phyloP scores from a whole-genome alignment of 2,888 invertebrate species.

The Cephus runcator region DNA sequence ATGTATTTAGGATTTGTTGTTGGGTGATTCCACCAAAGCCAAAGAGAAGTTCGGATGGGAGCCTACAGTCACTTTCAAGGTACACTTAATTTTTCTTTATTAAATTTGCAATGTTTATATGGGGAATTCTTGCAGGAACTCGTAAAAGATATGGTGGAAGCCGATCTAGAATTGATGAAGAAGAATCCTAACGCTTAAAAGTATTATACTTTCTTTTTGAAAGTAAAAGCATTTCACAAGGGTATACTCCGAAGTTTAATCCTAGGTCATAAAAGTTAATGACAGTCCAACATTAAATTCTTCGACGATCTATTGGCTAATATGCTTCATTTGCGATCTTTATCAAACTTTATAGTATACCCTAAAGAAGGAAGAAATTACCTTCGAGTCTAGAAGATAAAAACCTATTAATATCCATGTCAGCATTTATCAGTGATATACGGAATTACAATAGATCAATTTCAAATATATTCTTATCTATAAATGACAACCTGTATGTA shows the following conservation, averaged over 20 bases:
- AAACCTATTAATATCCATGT: background rate
- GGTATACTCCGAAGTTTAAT: background rate
- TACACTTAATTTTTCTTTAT: slow-evolving; percentile 41
- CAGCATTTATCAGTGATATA: background rate
- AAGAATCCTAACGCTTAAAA: slow-evolving; percentile 86
- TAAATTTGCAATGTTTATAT: slow-evolving; percentile 13
- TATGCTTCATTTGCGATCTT: background rate
- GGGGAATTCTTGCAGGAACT: slow-evolving; percentile 71
- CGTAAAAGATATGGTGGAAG: slow-evolving; percentile 93
- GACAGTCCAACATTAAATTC: background rate
- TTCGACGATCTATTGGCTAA: background rate
- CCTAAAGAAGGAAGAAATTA: background rate
- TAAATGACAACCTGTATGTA: background rate
- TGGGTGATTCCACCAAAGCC: slow-evolving; percentile 96
- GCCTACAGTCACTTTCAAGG: slow-evolving; percentile 81
- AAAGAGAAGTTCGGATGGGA: slow-evolving; percentile 87
- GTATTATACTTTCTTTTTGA: background rate
- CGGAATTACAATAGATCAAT: background rate
- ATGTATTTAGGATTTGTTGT: slow-evolving; percentile 77
- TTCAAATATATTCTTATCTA: background rate
- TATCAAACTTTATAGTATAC: background rate
- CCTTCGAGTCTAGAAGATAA: background rate
- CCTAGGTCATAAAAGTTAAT: background rate
- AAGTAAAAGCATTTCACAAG: background rate
- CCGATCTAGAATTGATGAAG: slow-evolving; percentile 92